Percentiles rank a stretch among this genome's conserved stretches.
These are phyloP conservation scores for Chironomus riparius DNA, from an alignment of 2,888 invertebrate genomes.

Conservation along the genomic window DNA sequence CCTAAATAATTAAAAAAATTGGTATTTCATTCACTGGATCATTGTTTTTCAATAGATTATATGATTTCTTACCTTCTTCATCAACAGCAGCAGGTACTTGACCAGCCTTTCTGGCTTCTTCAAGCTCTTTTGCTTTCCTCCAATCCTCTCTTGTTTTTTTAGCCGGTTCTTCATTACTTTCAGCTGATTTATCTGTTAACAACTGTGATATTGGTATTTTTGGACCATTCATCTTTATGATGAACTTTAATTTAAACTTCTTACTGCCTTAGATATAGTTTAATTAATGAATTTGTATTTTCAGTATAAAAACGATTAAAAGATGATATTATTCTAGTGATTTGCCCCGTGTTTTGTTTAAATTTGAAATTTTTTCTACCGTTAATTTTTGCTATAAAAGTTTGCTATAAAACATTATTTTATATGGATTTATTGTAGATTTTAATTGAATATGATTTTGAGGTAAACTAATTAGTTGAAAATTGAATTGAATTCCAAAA, in stretches of 20 bases:
- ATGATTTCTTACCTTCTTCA: conserved; percentile 48
- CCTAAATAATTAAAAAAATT: conserved; percentile 29
- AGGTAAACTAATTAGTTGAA: no score
- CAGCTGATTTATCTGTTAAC: conserved; percentile 47
- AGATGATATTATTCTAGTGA: no score
- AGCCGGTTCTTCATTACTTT: conserved; percentile 59
- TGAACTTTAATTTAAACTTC: neutral
- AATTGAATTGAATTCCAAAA: no score
- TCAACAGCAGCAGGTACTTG: conserved; percentile 86
- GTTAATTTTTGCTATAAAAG: no score
- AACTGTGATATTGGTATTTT: conserved; percentile 62
- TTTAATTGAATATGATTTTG: no score
- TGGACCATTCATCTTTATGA: conserved; percentile 28
- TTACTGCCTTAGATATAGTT: neutral
- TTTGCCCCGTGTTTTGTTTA: no score
- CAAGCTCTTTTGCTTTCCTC: conserved; percentile 94
- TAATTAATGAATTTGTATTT: no score
- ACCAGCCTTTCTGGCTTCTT: conserved; percentile 94
- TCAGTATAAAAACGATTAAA: no score
- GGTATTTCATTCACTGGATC: neutral
- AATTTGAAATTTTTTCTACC: no score
- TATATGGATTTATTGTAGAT: no score
- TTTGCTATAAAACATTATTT: no score
- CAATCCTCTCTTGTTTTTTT: conserved; percentile 84
- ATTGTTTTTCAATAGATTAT: conserved; percentile 32